These are phyloP conservation scores for Platerodrilus igneus DNA, from an alignment of 2,888 invertebrate genomes.

Conservation along the genomic window DNA sequence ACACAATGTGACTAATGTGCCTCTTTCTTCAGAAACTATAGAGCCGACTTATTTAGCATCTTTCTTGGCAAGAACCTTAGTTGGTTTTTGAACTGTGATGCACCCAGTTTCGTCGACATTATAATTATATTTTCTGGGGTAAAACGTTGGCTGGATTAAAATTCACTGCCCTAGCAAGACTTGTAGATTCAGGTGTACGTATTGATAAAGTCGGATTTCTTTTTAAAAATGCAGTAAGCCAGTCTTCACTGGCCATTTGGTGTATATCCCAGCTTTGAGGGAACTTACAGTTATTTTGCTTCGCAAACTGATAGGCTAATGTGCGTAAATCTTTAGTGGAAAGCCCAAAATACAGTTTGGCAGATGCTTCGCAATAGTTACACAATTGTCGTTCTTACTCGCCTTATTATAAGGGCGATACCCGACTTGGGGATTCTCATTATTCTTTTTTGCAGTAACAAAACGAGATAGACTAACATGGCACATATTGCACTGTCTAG, in stretches of 20 bases:
- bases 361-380: conserved; percentile 11
- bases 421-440: conserved; percentile 1
- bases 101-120: no score
- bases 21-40: no score
- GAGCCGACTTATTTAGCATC: no score
- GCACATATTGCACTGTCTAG: conserved; percentile 14
- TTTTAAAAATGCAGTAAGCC: conserved; percentile 12
- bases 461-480: conserved; percentile 10
- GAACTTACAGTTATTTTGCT: not conserved
- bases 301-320: conserved; percentile 17
- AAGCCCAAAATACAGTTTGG: conserved; percentile 17
- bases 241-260: conserved; percentile 14
- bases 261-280: no score
- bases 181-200: no score
- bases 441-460: conserved; percentile 5
- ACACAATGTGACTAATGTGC: no score
- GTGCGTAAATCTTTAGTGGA: conserved; percentile 20
- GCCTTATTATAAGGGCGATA: conserved; percentile 10
- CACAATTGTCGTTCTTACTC: conserved; percentile 9
- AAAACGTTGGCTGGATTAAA: no score
- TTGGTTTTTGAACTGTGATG: no score
- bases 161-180: no score
- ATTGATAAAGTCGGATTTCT: no score
- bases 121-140: no score
- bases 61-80: no score